A percentile compares a stretch with the other conserved stretches of the same genome.
phyloP scores from a whole-genome alignment of 2,113 vertebrate genomes.

The Eurypyga helias region DNA sequence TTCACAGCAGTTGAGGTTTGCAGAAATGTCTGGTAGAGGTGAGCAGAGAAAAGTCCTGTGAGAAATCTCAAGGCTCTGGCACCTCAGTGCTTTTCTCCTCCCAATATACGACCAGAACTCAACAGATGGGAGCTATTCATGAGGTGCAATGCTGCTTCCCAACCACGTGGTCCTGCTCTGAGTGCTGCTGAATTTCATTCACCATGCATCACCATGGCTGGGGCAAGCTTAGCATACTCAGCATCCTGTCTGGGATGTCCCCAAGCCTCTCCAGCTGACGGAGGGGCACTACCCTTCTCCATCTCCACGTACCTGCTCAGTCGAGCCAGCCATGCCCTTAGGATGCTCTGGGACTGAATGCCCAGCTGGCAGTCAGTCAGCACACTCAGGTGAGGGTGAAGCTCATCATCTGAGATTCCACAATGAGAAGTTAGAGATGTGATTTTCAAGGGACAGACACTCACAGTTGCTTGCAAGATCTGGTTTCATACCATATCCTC shows the following conservation, averaged over 20 bases:
- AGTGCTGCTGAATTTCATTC: neutral
- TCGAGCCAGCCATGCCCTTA: neutral
- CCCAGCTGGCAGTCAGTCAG: neutral
- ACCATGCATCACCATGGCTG: accelerated
- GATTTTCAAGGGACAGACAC: neutral
- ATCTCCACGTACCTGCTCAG: neutral
- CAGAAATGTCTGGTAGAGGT: neutral
- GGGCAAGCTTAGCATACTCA: neutral
- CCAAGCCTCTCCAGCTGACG: neutral
- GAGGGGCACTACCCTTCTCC: neutral
- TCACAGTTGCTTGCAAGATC: neutral
- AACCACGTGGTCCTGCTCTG: neutral
- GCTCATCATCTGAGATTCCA: neutral
- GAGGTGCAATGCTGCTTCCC: neutral
- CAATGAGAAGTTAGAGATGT: neutral
- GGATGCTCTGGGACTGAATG: neutral
- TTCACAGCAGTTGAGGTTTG: neutral
- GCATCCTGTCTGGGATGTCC: neutral
- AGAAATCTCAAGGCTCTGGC: neutral
- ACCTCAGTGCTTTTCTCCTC: neutral
- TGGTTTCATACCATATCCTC: neutral
- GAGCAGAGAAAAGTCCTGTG: neutral
- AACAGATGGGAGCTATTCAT: neutral
- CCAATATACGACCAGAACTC: neutral
- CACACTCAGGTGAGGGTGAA: neutral